Base-by-base conservation (phyloP, 1,140 invertebrate species). In the Rhizoglyphus robini region DNA sequence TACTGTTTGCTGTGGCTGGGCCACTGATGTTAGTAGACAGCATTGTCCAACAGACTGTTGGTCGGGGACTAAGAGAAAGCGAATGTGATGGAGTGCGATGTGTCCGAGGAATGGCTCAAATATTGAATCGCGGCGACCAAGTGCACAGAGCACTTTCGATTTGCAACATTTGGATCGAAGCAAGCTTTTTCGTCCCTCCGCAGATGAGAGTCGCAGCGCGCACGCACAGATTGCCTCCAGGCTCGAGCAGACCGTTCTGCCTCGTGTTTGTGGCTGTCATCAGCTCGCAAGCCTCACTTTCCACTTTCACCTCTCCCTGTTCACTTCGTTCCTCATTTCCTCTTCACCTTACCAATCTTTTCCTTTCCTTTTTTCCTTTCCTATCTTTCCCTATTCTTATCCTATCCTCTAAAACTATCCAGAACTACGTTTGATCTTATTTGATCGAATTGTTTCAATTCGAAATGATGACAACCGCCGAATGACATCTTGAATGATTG, bases 381-480 rank as follows among this genome's bases (percentile, higher is more conserved):
- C 29, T 32, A 32, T 60, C 58, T 18, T 32, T 38, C 38, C 58
- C n/a, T 60, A 3, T 32, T 27, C 15, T 38, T 60, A n/a, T n/a
- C 15, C 27, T 32, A 3, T 60, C 30, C 30, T 8, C 18, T 18
- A 41, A 41, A 54, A 8, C 15, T 60, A 32, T 34, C 36, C 58
- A 60, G 58, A 60, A 60, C 58, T 60, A 32, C 38, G 32, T 60
- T 60, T 60, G 58, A 60, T 60, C 58, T 60, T 60, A 60, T 60
- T 60, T 60, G 58, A 60, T 60, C 27, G 58, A 27, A 5, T n/a
- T 32, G 20, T 27, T 60, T 34, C 27, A 8, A n/a, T n/a, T 27
- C 25, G 27, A 60, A 60, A 60, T 60, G 58, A 60, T 46, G 58
- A 60, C 15, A 60, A 60, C n/a, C 31, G 3, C 2, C 2, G 15